phyloP scores from a whole-genome alignment of 2,888 invertebrate species.

The Gnatocerus cornutus region DNA sequence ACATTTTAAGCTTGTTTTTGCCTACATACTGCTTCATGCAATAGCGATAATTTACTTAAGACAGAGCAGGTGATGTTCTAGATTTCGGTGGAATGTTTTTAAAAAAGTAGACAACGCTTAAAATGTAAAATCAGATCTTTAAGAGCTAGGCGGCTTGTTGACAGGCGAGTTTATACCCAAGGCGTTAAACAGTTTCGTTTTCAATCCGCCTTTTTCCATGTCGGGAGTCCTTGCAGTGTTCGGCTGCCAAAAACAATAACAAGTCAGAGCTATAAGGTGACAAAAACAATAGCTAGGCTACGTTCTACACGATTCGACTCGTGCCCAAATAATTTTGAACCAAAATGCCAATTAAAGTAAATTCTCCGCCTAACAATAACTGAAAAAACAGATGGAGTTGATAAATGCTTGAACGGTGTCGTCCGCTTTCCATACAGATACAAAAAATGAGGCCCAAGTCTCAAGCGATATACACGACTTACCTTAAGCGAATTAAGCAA shows the following conservation, averaged over 20 bases:
- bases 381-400: slow-evolving; percentile 63
- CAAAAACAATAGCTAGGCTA: slow-evolving; percentile 33
- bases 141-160: slow-evolving; percentile 69
- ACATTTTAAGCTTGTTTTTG: slow-evolving; percentile 48
- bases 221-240: slow-evolving; percentile 80
- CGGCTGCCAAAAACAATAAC: slow-evolving; percentile 71
- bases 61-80: slow-evolving; percentile 28
- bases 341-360: slow-evolving; percentile 1
- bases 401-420: slow-evolving; percentile 60
- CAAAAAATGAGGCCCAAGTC: slow-evolving; percentile 20
- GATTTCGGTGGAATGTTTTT: slow-evolving; percentile 34
- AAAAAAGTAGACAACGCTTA: slow-evolving; percentile 42
- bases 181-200: slow-evolving; percentile 90
- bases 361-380: neutral
- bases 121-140: slow-evolving; percentile 52
- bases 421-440: slow-evolving; percentile 13
- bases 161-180: slow-evolving; percentile 83
- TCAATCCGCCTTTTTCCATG: slow-evolving; percentile 83
- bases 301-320: slow-evolving; percentile 20
- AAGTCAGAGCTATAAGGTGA: slow-evolving; percentile 45
- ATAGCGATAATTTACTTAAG: slow-evolving; percentile 10
- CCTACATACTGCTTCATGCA: slow-evolving; percentile 33
- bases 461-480: slow-evolving; percentile 42
- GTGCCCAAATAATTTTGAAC: neutral
- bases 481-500: slow-evolving; percentile 50